Evolutionary conservation across 2,888 invertebrate genomes (phyloP).

Genomic region (Cremastinae sp.): DNA sequence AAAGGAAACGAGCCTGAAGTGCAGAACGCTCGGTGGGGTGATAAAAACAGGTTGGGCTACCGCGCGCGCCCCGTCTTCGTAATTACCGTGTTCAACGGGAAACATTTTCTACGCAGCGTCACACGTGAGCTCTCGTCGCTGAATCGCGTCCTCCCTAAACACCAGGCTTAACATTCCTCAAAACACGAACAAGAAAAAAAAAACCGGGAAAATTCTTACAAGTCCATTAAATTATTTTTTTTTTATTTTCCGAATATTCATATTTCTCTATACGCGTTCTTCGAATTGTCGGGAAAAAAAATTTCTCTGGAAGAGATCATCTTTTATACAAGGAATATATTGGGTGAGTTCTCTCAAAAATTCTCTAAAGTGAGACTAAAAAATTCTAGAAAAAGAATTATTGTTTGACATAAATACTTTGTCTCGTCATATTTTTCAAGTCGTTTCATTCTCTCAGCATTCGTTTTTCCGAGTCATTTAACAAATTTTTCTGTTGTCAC

Average conservation of each 20-base stretch:
- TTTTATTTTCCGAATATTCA: neutral
- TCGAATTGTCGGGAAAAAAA: neutral
- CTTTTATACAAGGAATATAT: neutral
- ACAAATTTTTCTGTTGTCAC: too few species aligned
- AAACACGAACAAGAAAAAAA: conserved; percentile 12
- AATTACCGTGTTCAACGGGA: conserved; percentile 66
- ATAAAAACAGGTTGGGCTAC: conserved; percentile 69
- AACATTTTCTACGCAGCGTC: conserved; percentile 48
- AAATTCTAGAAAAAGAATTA: too few species aligned
- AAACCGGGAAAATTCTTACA: conserved; percentile 20
- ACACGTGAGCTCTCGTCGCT: conserved; percentile 48
- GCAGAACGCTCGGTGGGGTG: conserved; percentile 54
- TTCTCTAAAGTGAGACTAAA: too few species aligned
- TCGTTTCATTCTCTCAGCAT: too few species aligned
- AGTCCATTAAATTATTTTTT: conserved; percentile 42
- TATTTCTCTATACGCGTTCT: conserved; percentile 1
- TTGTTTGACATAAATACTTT: too few species aligned
- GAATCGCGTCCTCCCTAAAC: conserved; percentile 15
- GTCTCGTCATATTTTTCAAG: too few species aligned
- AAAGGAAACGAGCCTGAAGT: conserved; percentile 55
- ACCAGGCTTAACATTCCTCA: conserved; percentile 7
- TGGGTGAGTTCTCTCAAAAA: too few species aligned
- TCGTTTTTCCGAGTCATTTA: too few species aligned
- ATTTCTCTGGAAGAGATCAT: neutral
- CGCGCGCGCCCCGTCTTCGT: conserved; percentile 56